A percentile compares a stretch with the other conserved stretches of the same genome.
phyloP scores from a whole-genome alignment of 2,113 vertebrate species.

The Dryoscopus gambensis region DNA sequence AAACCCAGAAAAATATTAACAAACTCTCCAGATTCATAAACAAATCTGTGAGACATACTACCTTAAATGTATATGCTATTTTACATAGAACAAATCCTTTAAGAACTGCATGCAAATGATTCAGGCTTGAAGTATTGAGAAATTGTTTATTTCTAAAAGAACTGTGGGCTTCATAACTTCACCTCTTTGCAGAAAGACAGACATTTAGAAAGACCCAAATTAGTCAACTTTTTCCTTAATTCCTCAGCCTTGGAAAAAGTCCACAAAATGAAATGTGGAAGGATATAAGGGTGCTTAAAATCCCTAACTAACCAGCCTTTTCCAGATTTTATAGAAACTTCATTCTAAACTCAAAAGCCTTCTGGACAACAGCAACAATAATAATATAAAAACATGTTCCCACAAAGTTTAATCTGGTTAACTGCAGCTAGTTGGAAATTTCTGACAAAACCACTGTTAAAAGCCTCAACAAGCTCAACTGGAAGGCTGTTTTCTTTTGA shows the following conservation, averaged over 20 bases:
- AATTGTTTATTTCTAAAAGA: not conserved
- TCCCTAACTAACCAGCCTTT: not conserved
- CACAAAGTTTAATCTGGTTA: not conserved
- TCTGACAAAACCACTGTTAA: not conserved
- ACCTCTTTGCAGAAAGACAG: not conserved
- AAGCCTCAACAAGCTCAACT: not conserved
- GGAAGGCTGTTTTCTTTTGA: not conserved
- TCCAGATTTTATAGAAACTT: not conserved
- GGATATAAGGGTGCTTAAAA: not conserved
- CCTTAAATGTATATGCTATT: not conserved
- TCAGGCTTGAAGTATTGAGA: not conserved
- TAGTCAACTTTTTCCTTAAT: not conserved
- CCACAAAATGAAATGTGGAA: not conserved
- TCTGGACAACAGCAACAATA: not conserved
- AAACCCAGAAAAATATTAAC: not conserved
- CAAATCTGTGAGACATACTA: not conserved
- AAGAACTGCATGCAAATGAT: not conserved
- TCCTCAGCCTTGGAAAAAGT: not conserved
- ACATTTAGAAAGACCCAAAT: not conserved
- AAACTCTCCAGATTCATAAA: not conserved
- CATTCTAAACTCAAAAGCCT: not conserved
- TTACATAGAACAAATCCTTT: not conserved
- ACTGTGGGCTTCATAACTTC: not conserved
- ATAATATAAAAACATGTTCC: not conserved
- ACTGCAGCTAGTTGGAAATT: not conserved